These are phyloP conservation scores for Ptychoptera albimana DNA, from an alignment of 2,888 invertebrate genomes.

Conservation along the genomic window DNA sequence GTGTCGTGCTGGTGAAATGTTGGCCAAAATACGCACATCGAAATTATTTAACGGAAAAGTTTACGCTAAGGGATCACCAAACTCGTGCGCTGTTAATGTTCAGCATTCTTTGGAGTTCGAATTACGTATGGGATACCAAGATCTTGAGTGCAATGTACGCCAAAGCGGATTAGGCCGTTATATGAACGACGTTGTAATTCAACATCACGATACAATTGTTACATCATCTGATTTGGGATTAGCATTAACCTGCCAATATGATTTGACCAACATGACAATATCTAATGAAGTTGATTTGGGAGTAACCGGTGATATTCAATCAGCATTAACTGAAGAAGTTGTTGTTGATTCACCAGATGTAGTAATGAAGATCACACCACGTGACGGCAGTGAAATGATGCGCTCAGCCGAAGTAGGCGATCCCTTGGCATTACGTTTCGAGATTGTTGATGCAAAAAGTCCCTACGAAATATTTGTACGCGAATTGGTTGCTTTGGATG, in stretches of 20 bases:
- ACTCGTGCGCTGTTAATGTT: conserved; percentile 81
- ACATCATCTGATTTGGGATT: conserved; percentile 87
- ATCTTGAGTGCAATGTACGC: conserved; percentile 82
- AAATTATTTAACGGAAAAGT: conserved; percentile 88
- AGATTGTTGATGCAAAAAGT: conserved; percentile 81
- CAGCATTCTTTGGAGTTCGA: conserved; percentile 80
- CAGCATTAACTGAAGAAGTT: conserved; percentile 75
- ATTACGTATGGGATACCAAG: conserved; percentile 80
- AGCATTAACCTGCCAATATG: conserved; percentile 87
- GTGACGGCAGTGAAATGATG: conserved; percentile 68
- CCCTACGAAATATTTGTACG: conserved; percentile 92
- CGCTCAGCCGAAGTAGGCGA: conserved; percentile 85
- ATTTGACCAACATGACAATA: conserved; percentile 84
- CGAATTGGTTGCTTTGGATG: conserved; percentile 88
- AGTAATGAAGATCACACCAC: conserved; percentile 81
- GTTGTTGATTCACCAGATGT: conserved; percentile 90
- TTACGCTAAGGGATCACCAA: conserved; percentile 87
- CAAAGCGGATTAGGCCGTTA: conserved; percentile 76
- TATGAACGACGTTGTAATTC: conserved; percentile 84
- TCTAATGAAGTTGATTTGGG: conserved; percentile 83
- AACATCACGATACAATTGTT: conserved; percentile 90
- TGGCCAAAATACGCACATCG: conserved; percentile 79
- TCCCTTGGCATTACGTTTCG: conserved; percentile 77
- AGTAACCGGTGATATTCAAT: conserved; percentile 75
- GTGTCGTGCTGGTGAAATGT: conserved; percentile 84